Base-by-base conservation (phyloP, 2,888 invertebrate species). In the Drosophila emarginata region DNA sequence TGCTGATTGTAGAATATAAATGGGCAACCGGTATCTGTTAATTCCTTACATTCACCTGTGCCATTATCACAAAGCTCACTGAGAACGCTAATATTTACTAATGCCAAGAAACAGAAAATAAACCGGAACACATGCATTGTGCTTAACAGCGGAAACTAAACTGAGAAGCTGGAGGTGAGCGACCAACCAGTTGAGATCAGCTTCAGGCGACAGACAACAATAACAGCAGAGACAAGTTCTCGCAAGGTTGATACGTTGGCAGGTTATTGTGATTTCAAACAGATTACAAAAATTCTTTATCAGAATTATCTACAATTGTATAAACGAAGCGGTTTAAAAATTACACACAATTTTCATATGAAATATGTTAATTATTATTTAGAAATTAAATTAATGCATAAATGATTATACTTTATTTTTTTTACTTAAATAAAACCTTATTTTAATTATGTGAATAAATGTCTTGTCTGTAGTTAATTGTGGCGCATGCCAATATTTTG, bases 401-500 rank as follows among this genome's bases (percentile, higher is more conserved):
- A 4, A 12, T 9, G 12, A 54, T 12, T 7, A 18, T n/a, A 54
- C 36, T 11, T 36, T 54, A 54, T 28, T 11, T 36, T 54, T 21
- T 36, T 4, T n/a, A 14, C 18, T 21, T 54, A 36, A 2, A 51
- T n/a, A 7, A 12, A 9, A 54, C 12, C 32, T 36, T 74, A 67
- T 18, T 32, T 32, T 9, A 37, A 18, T 21, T 64, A 14, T 21
- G 50, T 18, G 21, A 39, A 23, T 54, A 40, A 18, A 11, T 36
- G 18, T 32, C 14, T 36, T 62, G 26, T 53, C 32, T 21, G 12
- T 58, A n/a, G 45, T 57, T 77, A 84, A 39, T 88, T 87, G 70
- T 90, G 89, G 7, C 90, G 85, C 82, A 89, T 89, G 67, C 88
- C 85, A 85, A 90, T 87, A 36, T 80, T 89, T 73, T 90, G 83